Evolutionary conservation across 1,140 invertebrate species (phyloP), one percentile per base, ranked within the genome.

Genomic region (Drosophila eugracilis): DNA sequence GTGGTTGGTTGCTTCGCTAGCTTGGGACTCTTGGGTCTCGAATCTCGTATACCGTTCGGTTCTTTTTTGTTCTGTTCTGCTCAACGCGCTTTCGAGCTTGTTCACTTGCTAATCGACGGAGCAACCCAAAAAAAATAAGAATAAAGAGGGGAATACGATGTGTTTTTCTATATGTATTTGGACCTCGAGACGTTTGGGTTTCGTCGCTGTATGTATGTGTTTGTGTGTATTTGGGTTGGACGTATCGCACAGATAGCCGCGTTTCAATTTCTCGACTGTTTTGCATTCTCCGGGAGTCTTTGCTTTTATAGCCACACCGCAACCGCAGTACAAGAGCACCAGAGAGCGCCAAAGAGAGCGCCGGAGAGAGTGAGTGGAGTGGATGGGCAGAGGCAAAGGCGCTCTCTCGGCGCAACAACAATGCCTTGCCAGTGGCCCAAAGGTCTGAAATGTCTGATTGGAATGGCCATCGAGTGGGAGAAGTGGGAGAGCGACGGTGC

Each of bases 81-180:
- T 41, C 44, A n/a, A 21, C 32, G 58, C 58, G 58, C 58, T 66
- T 30, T 63, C 42, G 34, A 66, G 44, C 42, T 67, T 19, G 45
- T 81, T 77, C 78, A 81, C 79, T 84, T 84, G 72, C 75, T 78
- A 78, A 74, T 83, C 79, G 74, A 45, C 60, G 48, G 70, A 71
- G 65, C 45, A 67, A 69, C 55, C 58, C 66, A 81, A 77, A 85
- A 86, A 77, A 80, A 86, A 49, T 19, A 32, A 19, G 34, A 67
- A 42, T 37, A 86, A 77, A 80, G 81, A 49, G 26, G 41, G 32
- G 34, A 67, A 42, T 37, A 48, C 65, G 54, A 62, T 77, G 44
- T 67, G 36, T 75, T 50, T 50, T 44, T 67, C 41, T 77, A 36
- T 54, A 62, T 63, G 37, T 83, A 53, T 78, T 37, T 72, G 30